These are phyloP conservation scores for Dasypus novemcinctus DNA, from an alignment of 2,113 vertebrate species.

Conservation along the genomic window DNA sequence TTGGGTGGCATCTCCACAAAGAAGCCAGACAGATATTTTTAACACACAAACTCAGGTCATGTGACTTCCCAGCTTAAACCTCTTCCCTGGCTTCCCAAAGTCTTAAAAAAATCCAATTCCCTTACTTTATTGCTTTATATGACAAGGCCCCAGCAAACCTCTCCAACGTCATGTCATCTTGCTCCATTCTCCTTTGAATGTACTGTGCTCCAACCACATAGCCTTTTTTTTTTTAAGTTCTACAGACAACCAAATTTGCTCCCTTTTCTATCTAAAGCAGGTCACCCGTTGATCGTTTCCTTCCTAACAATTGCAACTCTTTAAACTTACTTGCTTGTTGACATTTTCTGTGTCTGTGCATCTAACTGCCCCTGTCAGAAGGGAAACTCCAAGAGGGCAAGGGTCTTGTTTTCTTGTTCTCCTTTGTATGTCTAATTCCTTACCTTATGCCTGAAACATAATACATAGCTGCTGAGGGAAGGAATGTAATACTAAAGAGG, in stretches of 20 bases:
- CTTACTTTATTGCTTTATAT: background rate
- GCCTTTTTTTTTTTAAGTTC: background rate
- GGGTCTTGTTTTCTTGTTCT: background rate
- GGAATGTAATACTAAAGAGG: too few relatives aligned
- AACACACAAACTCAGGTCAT: background rate
- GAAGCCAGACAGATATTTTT: background rate
- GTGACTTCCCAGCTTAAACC: background rate
- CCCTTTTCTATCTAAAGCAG: background rate
- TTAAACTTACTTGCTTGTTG: background rate
- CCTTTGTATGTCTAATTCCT: background rate
- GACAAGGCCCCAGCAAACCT: background rate
- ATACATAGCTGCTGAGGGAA: background rate
- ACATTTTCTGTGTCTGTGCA: background rate
- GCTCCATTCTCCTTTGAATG: background rate
- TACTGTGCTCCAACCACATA: background rate
- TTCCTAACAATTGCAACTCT: background rate
- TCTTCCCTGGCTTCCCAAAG: background rate
- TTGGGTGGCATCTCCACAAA: background rate
- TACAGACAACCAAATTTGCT: fast-evolving
- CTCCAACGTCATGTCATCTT: background rate
- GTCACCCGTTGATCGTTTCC: background rate
- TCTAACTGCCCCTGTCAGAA: background rate
- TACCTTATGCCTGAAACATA: background rate
- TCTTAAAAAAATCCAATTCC: background rate
- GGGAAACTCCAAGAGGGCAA: background rate